A percentile compares a stretch with the other conserved stretches of the same genome.
Evolutionary conservation across 35 echinoderm and acorn worm genomes (phyloP).

Genomic region (Chiridota heheva): DNA sequence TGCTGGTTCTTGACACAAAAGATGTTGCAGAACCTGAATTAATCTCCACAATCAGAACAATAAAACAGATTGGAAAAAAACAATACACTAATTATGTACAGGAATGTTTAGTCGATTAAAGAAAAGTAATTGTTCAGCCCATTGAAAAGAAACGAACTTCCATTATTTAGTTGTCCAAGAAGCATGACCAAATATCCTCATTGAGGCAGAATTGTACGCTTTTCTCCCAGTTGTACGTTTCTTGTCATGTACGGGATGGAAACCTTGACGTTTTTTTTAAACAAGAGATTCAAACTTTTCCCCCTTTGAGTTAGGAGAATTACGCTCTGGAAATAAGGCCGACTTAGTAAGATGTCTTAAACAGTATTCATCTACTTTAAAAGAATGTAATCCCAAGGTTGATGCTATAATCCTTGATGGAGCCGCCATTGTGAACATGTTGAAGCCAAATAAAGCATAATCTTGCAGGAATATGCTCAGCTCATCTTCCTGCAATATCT

Average conservation of each 20-base stretch:
- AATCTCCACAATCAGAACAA: too few relatives aligned
- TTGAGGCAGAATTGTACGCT: constrained; percentile 30
- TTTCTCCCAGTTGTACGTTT: constrained; percentile 44
- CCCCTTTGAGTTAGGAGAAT: background rate
- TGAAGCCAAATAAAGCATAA: constrained; percentile 8
- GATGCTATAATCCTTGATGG: too few relatives aligned
- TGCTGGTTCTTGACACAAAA: too few relatives aligned
- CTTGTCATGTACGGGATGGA: too few relatives aligned
- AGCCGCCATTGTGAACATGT: too few relatives aligned
- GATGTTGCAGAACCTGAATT: too few relatives aligned
- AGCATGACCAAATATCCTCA: background rate
- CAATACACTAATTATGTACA: constrained; percentile 26
- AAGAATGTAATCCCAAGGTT: constrained; percentile 5
- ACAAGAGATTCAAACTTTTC: constrained; percentile 39
- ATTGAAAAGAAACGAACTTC: constrained; percentile 34
- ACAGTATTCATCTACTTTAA: too few relatives aligned
- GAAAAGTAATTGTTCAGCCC: constrained; percentile 16
- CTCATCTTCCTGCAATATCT: constrained; percentile 23
- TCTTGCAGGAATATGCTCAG: too few relatives aligned
- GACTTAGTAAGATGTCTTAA: too few relatives aligned
- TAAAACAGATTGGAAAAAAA: constrained; percentile 16
- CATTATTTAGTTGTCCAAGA: background rate
- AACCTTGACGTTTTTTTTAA: constrained; percentile 32
- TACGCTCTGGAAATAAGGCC: too few relatives aligned
- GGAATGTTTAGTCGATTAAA: too few relatives aligned